Base-by-base conservation (phyloP, 1,140 invertebrate species). In the Nephila pilipes region DNA sequence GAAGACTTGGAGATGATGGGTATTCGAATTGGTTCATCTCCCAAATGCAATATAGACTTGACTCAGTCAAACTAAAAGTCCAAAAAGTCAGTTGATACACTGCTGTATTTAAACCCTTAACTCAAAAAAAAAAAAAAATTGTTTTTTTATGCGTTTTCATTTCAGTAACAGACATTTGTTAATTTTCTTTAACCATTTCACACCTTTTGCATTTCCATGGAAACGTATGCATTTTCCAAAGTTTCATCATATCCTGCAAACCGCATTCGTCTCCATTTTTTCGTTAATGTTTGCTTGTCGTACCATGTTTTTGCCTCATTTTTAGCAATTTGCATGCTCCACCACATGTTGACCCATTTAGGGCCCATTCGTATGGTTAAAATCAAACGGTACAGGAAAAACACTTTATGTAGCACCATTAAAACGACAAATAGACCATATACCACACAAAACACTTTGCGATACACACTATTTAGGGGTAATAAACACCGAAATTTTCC, bases 261-360 rank as follows among this genome's bases (percentile, higher is more conserved):
- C 0, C 22, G 0, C 22, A 32, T 22, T 10, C 5, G 5, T 3
- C 29, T 32, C 63, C 63, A 87, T 22, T 22, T 36, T 54, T 87
- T 32, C 32, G 32, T 25, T 6, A 63, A 38, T 14, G 14, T 22
- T 25, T 65, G 58, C 4, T 63, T 16, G 10, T 58, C 25, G 22
- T 87, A 20, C 85, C 85, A 87, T 14, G 29, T 87, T 36, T 65
- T 38, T 14, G 60, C 57, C 4, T 20, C 29, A 2, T 46, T n/a
- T 63, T 36, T 18, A 36, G 58, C 29, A 54, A 87, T 38, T 8
- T 63, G 29, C 8, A 87, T 0, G 20, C 58, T 16, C 85, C 85
- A 87, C 85, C 85, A 87, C 25, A 63, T n/a, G 18, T 87, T 65
- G 3, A 87, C 25, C 22, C 38, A 18, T 32, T 87, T n/a, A 6